Evolutionary conservation across 1,140 invertebrate genomes (phyloP).

Genomic region (Papilio xuthus): DNA sequence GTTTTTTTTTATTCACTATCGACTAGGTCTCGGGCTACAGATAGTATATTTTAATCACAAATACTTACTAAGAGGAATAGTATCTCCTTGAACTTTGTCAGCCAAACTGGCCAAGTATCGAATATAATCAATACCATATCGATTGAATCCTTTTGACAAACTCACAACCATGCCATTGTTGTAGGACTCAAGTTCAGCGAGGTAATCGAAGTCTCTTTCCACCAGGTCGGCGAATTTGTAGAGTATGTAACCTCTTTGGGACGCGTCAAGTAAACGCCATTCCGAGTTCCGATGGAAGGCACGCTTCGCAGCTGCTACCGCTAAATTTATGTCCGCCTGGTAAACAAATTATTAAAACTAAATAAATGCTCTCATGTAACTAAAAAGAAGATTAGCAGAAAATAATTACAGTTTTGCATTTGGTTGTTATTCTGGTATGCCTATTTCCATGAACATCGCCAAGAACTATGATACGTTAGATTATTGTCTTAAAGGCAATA

Average conservation of each 20-base stretch:
- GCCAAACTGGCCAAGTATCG: conserved; percentile 67
- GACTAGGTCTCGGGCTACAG: too few relatives aligned
- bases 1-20: too few relatives aligned
- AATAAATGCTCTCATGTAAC: neutral
- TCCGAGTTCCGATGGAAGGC: conserved; percentile 87
- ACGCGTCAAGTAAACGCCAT: conserved; percentile 88
- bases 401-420: too few relatives aligned
- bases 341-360: neutral
- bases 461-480: too few relatives aligned
- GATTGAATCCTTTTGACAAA: conserved; percentile 82
- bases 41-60: conserved; percentile 26
- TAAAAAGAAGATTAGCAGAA: neutral
- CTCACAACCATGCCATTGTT: conserved; percentile 67
- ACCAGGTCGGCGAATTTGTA: conserved; percentile 87
- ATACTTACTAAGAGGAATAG: conserved; percentile 54
- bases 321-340: conserved; percentile 88
- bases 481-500: too few relatives aligned
- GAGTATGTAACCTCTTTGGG: conserved; percentile 80
- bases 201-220: conserved; percentile 84
- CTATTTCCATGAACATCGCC: too few relatives aligned
- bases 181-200: conserved; percentile 83
- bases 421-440: too few relatives aligned
- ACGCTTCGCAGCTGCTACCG: conserved; percentile 89
- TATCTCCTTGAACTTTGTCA: conserved; percentile 86
- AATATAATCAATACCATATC: conserved; percentile 84